A percentile compares a stretch with the other conserved stretches of the same genome.
Evolutionary conservation across 2,888 invertebrate genomes (phyloP).

Genomic region (Ernsta delagoae): DNA sequence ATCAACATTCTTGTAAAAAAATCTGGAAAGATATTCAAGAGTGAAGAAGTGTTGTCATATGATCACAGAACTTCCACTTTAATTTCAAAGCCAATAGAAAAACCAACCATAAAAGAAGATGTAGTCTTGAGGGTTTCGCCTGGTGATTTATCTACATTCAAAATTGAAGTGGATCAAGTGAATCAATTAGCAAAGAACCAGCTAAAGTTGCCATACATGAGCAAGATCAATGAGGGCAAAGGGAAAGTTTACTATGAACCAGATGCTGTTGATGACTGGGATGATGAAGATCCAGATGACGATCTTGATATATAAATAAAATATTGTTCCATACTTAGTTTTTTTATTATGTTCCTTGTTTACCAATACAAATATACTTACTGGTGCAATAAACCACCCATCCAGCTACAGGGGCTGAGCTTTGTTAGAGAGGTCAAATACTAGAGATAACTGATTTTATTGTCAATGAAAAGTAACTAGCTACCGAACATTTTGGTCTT

Average conservation of each 20-base stretch:
- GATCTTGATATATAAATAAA: constrained; percentile 87
- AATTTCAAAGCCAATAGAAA: constrained; percentile 57
- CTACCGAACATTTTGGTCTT: no score
- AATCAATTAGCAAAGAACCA: constrained; percentile 86
- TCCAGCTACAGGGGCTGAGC: no score
- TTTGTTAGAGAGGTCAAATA: no score
- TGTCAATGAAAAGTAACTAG: no score
- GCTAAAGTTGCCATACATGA: constrained; percentile 86
- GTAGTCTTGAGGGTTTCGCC: constrained; percentile 65
- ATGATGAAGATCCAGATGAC: constrained; percentile 95
- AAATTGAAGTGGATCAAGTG: constrained; percentile 86
- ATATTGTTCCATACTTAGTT: neutral
- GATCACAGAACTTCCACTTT: constrained; percentile 60
- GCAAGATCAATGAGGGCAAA: constrained; percentile 77
- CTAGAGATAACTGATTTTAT: no score
- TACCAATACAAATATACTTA: no score
- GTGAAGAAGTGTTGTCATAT: constrained; percentile 67
- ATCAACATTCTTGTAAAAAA: constrained; percentile 75
- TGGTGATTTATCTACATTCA: constrained; percentile 84
- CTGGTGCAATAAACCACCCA: no score
- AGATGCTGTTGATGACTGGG: constrained; percentile 92
- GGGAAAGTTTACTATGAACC: constrained; percentile 90
- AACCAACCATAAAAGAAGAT: constrained; percentile 56
- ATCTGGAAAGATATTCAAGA: constrained; percentile 79
- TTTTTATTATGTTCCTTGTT: no score